Evolutionary conservation across 92 coral and sea anemone species (phyloP).

Genomic region (Parazoanthus darwini): DNA sequence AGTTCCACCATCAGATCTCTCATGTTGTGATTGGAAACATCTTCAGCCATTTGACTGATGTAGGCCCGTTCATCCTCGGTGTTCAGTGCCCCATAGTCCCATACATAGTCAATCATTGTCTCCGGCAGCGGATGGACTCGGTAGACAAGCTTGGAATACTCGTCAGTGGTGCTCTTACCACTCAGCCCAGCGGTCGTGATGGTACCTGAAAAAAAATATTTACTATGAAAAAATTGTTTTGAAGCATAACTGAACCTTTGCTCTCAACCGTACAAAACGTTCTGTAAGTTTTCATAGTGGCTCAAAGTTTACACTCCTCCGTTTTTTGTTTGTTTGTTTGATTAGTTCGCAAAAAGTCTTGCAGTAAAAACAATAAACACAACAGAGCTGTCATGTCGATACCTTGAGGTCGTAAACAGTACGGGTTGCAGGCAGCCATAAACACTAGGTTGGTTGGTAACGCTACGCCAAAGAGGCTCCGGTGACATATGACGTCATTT

Average conservation of each 20-base stretch:
- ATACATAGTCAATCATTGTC: conserved; percentile 85
- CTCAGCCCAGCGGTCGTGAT: conserved; percentile 74
- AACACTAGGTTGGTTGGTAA: conserved; percentile 69
- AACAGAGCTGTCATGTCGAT: conserved; percentile 21
- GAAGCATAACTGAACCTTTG: background rate
- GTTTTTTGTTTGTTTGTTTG: no score
- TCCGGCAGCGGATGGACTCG: conserved; percentile 89
- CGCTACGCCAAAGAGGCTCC: conserved; percentile 57
- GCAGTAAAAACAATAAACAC: background rate
- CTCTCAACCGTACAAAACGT: background rate
- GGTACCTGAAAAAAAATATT: conserved; percentile 28
- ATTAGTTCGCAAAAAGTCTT: background rate
- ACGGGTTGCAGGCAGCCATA: conserved; percentile 81
- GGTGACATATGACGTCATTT: conserved; percentile 86
- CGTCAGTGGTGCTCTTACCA: conserved; percentile 73
- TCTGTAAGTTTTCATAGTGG: background rate
- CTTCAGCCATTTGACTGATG: conserved; percentile 71
- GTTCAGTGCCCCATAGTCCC: conserved; percentile 87
- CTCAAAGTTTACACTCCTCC: background rate
- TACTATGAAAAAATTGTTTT: no score
- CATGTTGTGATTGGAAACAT: conserved; percentile 24
- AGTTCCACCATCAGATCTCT: conserved; percentile 54
- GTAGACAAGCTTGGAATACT: conserved; percentile 81
- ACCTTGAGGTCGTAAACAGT: conserved; percentile 65
- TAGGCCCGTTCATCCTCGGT: conserved; percentile 70